Evolutionary conservation across 2,113 vertebrate genomes (phyloP).

Genomic region (Gadus macrocephalus): DNA sequence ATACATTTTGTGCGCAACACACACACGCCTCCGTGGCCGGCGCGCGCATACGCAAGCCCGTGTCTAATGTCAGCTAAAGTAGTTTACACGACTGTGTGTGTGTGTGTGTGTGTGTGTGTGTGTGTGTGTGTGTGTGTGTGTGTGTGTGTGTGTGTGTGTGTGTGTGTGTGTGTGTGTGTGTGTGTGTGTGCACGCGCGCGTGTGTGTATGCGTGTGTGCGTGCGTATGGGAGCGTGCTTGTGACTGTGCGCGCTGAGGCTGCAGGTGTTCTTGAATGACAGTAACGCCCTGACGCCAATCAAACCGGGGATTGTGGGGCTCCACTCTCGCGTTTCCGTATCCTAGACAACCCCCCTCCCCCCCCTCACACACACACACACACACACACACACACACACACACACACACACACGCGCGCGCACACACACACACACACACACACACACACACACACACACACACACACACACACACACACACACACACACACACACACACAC

Average conservation of each 20-base stretch:
- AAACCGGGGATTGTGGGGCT: constrained; percentile 64
- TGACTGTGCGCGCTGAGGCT: constrained; percentile 35
- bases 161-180: neutral
- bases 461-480: neutral
- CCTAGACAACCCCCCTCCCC: constrained; percentile 56
- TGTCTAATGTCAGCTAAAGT: no score
- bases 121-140: constrained; percentile 13
- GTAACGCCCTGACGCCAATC: constrained; percentile 57
- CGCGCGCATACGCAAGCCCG: no score
- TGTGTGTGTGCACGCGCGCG: neutral
- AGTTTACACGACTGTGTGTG: neutral
- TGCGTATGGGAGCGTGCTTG: constrained; percentile 5
- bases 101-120: neutral
- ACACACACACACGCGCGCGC: no score
- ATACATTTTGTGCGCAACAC: no score
- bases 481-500: neutral
- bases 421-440: no score
- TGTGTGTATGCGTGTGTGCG: neutral
- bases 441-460: no score
- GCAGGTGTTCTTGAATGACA: constrained; percentile 57
- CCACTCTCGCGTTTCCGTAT: constrained; percentile 63
- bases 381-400: constrained; percentile 1
- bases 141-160: neutral
- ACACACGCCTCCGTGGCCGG: no score
- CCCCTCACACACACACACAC: constrained; percentile 23